phyloP scores from a whole-genome alignment of 2,113 vertebrate species.

The Noctilio leporinus region DNA sequence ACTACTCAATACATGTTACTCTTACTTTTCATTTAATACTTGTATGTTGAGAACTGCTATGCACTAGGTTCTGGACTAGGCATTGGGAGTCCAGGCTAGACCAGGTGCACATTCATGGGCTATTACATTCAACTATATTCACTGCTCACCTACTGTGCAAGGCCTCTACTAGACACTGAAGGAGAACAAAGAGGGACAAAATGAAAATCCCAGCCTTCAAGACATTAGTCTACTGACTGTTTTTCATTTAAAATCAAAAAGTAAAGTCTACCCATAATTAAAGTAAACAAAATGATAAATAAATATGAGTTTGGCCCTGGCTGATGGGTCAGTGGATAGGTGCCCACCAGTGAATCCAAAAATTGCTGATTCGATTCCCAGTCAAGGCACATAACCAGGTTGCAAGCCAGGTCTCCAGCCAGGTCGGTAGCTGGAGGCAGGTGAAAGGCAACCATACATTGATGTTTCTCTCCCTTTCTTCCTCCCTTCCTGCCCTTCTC shows the following conservation, averaged over 20 bases:
- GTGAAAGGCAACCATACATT: no score
- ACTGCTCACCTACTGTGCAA: background rate
- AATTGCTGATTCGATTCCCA: no score
- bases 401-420: no score
- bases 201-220: background rate
- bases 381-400: no score
- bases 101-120: background rate
- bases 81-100: background rate
- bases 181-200: background rate
- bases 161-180: background rate
- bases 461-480: no score
- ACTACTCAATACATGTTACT: background rate
- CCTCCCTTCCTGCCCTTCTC: no score
- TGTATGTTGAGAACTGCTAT: background rate
- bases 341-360: no score
- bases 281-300: constrained; percentile 18
- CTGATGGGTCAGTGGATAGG: no score
- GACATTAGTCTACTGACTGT: background rate
- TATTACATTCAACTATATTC: background rate
- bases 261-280: background rate
- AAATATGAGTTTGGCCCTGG: constrained; percentile 2
- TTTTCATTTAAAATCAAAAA: background rate
- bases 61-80: background rate
- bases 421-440: no score
- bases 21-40: background rate